These are phyloP conservation scores for Lasiommata megera DNA, from an alignment of 2,888 invertebrate species.

Conservation along the genomic window DNA sequence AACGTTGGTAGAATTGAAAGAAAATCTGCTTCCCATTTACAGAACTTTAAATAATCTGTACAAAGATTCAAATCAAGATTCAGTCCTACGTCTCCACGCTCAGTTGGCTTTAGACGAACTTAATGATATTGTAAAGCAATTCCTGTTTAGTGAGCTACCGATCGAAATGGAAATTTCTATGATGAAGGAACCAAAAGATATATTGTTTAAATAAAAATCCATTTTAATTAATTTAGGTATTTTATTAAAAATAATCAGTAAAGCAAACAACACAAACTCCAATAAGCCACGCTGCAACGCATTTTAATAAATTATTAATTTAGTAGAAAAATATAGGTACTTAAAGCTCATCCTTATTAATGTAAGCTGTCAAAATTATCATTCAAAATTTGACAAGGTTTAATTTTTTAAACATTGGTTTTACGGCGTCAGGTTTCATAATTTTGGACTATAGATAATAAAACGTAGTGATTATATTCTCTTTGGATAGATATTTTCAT, in stretches of 20 bases:
- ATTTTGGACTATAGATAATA: too few relatives aligned
- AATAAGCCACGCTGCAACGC: not conserved
- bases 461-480: too few relatives aligned
- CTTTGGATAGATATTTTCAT: too few relatives aligned
- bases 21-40: conserved; percentile 86
- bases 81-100: conserved; percentile 86
- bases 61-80: conserved; percentile 83
- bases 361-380: too few relatives aligned
- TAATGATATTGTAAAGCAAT: conserved; percentile 83
- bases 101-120: conserved; percentile 90
- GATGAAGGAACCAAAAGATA: conserved; percentile 41
- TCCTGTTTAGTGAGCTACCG: conserved; percentile 80
- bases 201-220: conserved; percentile 48
- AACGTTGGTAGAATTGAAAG: conserved; percentile 84
- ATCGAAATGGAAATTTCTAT: conserved; percentile 81
- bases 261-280: conserved; percentile 1
- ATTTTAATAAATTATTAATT: too few relatives aligned
- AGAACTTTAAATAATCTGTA: conserved; percentile 85
- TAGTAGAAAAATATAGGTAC: too few relatives aligned
- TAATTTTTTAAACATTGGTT: too few relatives aligned
- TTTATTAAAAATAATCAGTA: conserved; percentile 29
- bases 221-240: conserved; percentile 19
- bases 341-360: too few relatives aligned
- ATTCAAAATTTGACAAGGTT: too few relatives aligned
- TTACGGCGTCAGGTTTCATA: too few relatives aligned